Percentiles rank a stretch among this genome's conserved stretches.
Conservation (phyloP, 1,140 invertebrate genomes). For the Dufourea novaeangliae region DNA sequence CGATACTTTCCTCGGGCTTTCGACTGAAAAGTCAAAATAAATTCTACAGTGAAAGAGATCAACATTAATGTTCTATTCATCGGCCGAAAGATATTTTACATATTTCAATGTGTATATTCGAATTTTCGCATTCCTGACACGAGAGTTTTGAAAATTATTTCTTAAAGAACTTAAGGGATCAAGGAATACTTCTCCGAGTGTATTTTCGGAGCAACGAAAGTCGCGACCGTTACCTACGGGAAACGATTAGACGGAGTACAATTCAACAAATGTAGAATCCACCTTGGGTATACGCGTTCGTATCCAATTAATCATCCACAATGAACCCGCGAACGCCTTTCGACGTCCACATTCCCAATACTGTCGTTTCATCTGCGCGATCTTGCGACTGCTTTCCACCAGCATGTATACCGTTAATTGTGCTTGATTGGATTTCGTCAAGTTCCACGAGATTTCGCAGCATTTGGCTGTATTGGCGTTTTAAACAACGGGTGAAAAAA, state of each 20-base stretch:
- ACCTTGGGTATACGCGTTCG: neutral
- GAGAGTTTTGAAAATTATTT: too few relatives aligned
- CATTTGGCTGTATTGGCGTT: neutral
- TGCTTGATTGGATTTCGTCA: constrained; percentile 43
- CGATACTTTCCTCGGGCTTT: neutral
- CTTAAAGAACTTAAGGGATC: too few relatives aligned
- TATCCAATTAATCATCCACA: constrained; percentile 26
- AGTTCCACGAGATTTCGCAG: neutral
- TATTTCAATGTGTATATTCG: too few relatives aligned
- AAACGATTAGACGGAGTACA: neutral
- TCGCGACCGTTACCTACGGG: neutral
- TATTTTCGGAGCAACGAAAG: neutral
- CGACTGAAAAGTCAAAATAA: neutral
- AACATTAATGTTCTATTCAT: neutral
- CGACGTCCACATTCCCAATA: constrained; percentile 2
- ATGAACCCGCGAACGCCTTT: constrained; percentile 28
- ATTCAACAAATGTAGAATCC: neutral
- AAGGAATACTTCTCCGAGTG: neutral
- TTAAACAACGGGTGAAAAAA: neutral
- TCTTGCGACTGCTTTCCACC: constrained; percentile 25
- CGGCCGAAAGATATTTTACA: too few relatives aligned
- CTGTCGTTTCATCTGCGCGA: constrained; percentile 32
- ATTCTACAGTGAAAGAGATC: neutral
- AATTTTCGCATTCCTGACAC: too few relatives aligned
- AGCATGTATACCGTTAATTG: constrained; percentile 47